phyloP scores from a whole-genome alignment of 2,113 vertebrate genomes.

The Varanus salvator region DNA sequence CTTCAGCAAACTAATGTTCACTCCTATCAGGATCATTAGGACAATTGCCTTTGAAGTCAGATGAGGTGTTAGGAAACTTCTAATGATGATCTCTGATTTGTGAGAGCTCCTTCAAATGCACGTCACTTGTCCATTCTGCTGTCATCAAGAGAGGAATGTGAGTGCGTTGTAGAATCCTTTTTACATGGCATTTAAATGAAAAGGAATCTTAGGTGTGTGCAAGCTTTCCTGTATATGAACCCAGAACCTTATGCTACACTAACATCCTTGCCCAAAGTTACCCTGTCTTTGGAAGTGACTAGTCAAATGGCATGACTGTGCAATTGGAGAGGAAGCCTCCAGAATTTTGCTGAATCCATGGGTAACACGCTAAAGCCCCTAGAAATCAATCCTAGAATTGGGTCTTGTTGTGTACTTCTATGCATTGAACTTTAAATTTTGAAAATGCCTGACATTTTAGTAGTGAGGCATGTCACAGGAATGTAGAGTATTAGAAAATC shows the following conservation, averaged over 20 bases:
- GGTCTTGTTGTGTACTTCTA: neutral
- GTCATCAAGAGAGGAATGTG: neutral
- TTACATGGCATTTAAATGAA: neutral
- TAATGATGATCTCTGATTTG: neutral
- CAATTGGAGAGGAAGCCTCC: neutral
- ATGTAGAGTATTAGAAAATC: neutral
- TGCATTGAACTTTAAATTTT: neutral
- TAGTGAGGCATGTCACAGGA: neutral
- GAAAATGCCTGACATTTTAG: neutral
- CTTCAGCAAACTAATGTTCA: too few relatives aligned
- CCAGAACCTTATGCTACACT: neutral
- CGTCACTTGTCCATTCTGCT: neutral
- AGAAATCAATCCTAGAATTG: neutral
- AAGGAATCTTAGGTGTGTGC: neutral
- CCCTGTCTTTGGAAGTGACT: neutral
- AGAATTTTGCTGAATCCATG: neutral
- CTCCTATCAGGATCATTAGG: neutral
- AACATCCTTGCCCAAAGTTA: neutral
- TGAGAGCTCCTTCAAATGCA: neutral
- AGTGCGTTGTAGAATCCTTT: neutral
- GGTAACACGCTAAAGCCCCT: neutral
- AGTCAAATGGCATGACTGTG: too few relatives aligned
- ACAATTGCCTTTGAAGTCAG: neutral
- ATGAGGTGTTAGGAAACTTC: neutral
- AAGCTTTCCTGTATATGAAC: neutral